Conservation (phyloP, 1,140 invertebrate genomes). For the Atta colombica region DNA sequence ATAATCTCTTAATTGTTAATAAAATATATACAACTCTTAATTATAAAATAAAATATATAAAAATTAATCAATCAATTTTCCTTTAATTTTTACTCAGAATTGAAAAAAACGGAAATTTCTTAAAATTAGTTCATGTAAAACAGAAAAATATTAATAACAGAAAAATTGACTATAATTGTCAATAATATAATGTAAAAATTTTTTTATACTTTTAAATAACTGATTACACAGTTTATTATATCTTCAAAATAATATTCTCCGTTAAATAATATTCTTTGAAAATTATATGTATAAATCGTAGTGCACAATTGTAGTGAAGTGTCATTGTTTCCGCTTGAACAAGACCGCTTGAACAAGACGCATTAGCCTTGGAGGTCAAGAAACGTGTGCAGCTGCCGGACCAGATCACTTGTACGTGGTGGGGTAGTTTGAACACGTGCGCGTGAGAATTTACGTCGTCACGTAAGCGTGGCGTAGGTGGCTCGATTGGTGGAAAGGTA, state of each 20-base stretch:
- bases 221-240: background rate
- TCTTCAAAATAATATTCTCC: background rate
- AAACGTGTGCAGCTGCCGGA: slow-evolving; percentile 62
- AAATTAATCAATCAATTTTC: background rate
- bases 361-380: slow-evolving; percentile 60
- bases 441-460: slow-evolving; percentile 73
- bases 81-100: background rate
- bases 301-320: background rate
- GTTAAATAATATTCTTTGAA: background rate
- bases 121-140: background rate
- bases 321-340: background rate
- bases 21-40: too few relatives aligned
- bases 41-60: background rate
- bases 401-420: slow-evolving; percentile 31
- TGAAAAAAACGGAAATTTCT: background rate
- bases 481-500: slow-evolving; percentile 54
- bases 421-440: slow-evolving; percentile 69
- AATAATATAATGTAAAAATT: background rate
- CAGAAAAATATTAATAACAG: too few relatives aligned
- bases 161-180: background rate
- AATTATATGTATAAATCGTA: background rate
- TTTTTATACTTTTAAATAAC: background rate
- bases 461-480: slow-evolving; percentile 69
- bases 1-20: too few relatives aligned
- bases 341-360: background rate